A percentile compares a stretch with the other conserved stretches of the same genome.
Evolutionary conservation across 35 echinoderm and acorn worm species (phyloP).

Genomic region (Acanthaster planci): DNA sequence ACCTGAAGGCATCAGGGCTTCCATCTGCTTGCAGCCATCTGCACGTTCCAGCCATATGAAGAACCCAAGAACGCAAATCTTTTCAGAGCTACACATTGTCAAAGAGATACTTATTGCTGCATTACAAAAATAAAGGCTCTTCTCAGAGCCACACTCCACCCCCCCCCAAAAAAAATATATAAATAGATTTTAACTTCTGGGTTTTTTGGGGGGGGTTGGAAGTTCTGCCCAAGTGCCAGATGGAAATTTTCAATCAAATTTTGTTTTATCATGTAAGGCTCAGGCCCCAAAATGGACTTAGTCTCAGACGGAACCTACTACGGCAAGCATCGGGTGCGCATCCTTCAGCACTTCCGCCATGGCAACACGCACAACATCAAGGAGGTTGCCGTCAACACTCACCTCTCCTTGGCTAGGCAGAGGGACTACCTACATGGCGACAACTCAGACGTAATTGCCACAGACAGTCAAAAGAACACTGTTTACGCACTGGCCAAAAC

Average conservation of each 20-base stretch:
- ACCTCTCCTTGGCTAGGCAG: slow-evolving; percentile 35
- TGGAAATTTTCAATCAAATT: too few species aligned
- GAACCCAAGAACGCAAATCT: background rate
- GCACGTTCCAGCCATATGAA: background rate
- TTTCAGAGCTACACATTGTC: background rate
- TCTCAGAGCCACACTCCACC: too few species aligned
- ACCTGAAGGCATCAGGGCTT: background rate
- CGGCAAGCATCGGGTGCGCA: slow-evolving; percentile 51
- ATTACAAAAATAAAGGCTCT: too few species aligned
- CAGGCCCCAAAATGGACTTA: slow-evolving; percentile 23
- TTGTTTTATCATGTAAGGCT: background rate
- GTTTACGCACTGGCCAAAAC: slow-evolving; percentile 65
- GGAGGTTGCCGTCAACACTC: slow-evolving; percentile 45
- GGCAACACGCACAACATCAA: slow-evolving; percentile 54
- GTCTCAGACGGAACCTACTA: slow-evolving; percentile 60
- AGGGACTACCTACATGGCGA: slow-evolving; percentile 58
- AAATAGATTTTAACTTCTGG: background rate
- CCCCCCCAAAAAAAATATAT: background rate
- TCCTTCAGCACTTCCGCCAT: slow-evolving; percentile 27
- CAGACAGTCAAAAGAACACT: slow-evolving; percentile 76
- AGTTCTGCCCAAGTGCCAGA: too few species aligned
- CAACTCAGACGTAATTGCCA: slow-evolving; percentile 58
- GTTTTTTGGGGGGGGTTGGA: background rate
- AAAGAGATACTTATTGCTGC: background rate
- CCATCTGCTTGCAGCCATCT: background rate